These are phyloP conservation scores for Petrocephalus schoutedeni DNA, from an alignment of 2,797 vertebrate species.

Conservation along the genomic window DNA sequence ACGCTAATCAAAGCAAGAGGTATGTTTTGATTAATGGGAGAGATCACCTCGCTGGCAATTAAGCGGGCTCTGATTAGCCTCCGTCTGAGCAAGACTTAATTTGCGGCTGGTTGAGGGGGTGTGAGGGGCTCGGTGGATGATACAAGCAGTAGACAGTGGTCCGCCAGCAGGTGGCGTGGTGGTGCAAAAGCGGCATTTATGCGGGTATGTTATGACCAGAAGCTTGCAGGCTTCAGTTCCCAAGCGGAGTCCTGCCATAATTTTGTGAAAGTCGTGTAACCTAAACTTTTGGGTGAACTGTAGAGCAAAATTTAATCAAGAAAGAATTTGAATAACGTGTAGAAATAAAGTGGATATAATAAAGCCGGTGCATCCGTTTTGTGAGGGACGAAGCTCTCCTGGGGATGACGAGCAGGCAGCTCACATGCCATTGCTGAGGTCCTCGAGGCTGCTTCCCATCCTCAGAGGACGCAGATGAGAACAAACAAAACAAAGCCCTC, in stretches of 20 bases:
- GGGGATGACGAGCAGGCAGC: too few species aligned
- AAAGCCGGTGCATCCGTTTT: background rate
- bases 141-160: background rate
- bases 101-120: constrained; percentile 23
- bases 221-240: background rate
- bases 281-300: background rate
- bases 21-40: constrained; percentile 32
- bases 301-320: background rate
- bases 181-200: background rate
- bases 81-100: constrained; percentile 39
- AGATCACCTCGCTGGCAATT: constrained; percentile 48
- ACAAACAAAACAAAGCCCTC: background rate
- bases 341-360: background rate
- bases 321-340: background rate
- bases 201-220: background rate
- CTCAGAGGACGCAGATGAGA: background rate
- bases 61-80: constrained; percentile 47
- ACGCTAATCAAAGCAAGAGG: constrained; percentile 41
- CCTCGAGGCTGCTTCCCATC: background rate
- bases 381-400: background rate
- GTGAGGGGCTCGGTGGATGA: background rate
- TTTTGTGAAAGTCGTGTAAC: background rate
- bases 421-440: background rate
- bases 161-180: background rate
- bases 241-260: background rate